phyloP scores from a whole-genome alignment of 2,888 invertebrate genomes.

The Lutraria lutraria region DNA sequence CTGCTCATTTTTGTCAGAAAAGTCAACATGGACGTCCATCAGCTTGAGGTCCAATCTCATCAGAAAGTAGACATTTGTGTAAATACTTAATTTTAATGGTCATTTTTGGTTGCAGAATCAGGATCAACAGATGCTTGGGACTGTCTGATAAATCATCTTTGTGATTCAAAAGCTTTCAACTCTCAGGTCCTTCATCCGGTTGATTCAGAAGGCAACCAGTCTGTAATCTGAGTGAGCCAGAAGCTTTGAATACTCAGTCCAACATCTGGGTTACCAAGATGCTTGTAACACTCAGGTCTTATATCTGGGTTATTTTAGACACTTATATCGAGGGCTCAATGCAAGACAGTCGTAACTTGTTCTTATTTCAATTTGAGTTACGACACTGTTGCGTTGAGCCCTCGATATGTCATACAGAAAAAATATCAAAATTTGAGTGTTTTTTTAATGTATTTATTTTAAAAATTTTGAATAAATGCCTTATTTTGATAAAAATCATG shows the following conservation, averaged over 20 bases:
- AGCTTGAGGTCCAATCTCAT: neutral
- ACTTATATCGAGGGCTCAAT: too few species aligned
- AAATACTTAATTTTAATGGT: neutral
- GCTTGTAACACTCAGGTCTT: neutral
- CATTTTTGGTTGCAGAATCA: neutral
- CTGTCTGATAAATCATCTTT: neutral
- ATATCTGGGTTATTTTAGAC: too few species aligned
- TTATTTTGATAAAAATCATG: too few species aligned
- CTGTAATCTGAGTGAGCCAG: neutral
- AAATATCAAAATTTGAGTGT: too few species aligned
- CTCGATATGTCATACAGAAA: too few species aligned
- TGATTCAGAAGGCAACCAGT: conserved; percentile 3
- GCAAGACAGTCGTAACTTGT: too few species aligned
- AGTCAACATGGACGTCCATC: neutral
- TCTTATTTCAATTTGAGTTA: too few species aligned
- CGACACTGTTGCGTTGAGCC: too few species aligned
- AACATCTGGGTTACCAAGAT: neutral
- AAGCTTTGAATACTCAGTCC: neutral
- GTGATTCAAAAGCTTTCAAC: conserved; percentile 1
- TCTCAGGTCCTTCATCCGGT: conserved; percentile 9
- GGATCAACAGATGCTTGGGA: neutral
- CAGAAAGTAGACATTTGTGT: neutral
- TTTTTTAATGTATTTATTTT: too few species aligned
- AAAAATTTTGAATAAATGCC: too few species aligned
- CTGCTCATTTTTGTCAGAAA: neutral